Evolutionary conservation across 2,888 invertebrate species (phyloP), one percentile per base, ranked within the genome.

Genomic region (Nowickia ferox): DNA sequence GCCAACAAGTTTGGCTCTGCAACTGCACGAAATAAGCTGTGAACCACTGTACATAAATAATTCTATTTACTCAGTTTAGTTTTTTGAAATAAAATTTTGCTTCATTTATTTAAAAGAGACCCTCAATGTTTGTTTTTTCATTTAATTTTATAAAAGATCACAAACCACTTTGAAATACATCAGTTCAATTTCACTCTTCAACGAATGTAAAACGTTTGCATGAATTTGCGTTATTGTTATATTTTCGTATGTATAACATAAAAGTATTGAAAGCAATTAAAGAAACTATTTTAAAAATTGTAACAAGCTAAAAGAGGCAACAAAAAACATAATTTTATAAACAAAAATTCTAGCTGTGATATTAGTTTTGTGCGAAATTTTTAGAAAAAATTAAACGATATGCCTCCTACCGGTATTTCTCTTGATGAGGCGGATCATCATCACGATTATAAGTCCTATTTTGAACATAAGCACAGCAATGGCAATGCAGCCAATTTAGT

Each of bases 391-490:
- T 55, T 44, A 44, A 30, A 86, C 78, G 89, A 89, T 88, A 92
- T 92, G 92, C 90, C 93, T 72, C 93, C 92, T 42, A 92, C 92
- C 55, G 91, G 89, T 80, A 87, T 89, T 81, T 88, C 89, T 13
- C 79, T 88, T 17, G 88, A 87, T 82, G 89, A 87, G 66, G 84
- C 87, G 15, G 88, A 88, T 82, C 83, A 72, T 59, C 86, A 86
- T 76, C 84, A 89, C 71, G 90, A 89, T 30, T 89, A 88, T 22
- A 89, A 90, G 75, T 76, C 78, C 0, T 89, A 88, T 61, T 89
- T 87, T 71, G 89, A 89, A 19, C 87, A 86, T 9, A 71, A 84
- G 19, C 88, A 88, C 63, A 87, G 69, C 61, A 87, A 84, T 76
- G 87, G 79, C 48, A 87, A 87, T 68, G 80, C 75, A 9, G 76